Evolutionary conservation across 2,888 invertebrate genomes (phyloP), one percentile per base, ranked within the genome.

Genomic region (Dryobotodes eremita): DNA sequence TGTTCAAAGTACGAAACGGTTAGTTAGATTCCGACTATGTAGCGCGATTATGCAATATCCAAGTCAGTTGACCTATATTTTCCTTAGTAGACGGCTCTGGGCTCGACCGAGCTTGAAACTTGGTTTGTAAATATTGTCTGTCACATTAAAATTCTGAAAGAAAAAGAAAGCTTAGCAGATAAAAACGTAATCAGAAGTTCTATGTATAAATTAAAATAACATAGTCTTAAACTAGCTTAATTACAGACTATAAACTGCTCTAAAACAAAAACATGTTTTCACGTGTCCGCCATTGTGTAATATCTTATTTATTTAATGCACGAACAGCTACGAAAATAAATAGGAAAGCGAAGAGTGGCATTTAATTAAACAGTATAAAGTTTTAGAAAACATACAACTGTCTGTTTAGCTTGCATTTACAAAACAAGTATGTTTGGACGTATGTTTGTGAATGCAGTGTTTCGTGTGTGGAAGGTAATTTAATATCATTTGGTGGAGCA

Each of bases 261-360:
- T 62, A 62, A 76, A 80, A 84, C 80, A 85, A 80, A 26, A 80
- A 78, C 69, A 85, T 46, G 50, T 71, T 75, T 79, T 17, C 79
- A 83, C 84, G 64, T 80, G 53, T 69, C 65, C 61, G 59, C 87
- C 82, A 84, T 77, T 83, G 85, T 89, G 81, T 80, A 89, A 90
- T 90, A 91, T 90, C 91, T 92, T 92, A 92, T 92, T 94, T 94
- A 94, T 93, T 92, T 93, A 93, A 92, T 92, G 91, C 90, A 75
- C 83, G 80, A 88, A 90, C 87, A 89, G 86, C 84, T 89, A 89
- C 88, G 78, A 78, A 83, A 79, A 85, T 80, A 84, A 81, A 85
- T 80, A 77, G 66, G 76, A 80, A 84, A 89, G 89, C 88, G 88
- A 89, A 92, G 94, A 94, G 92, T 94, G 95, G 93, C 95, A 80